phyloP scores from a whole-genome alignment of 2,797 vertebrate species.

The Ispidina lecontei region DNA sequence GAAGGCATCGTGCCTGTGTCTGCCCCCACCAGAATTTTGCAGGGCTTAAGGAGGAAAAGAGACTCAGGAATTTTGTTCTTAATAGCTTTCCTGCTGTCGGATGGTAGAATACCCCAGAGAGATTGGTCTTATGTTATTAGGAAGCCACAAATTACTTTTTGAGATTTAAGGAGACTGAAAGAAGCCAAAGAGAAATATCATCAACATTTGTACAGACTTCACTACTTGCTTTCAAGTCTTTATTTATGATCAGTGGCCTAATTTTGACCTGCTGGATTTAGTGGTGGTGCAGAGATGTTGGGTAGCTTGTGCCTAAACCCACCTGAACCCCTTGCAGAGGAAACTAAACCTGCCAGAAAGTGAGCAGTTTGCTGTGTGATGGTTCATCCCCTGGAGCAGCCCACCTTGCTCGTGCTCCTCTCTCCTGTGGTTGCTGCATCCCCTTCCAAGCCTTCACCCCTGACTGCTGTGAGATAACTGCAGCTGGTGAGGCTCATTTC shows the following conservation, averaged over 20 bases:
- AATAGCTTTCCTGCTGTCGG: neutral
- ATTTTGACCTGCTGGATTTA: neutral
- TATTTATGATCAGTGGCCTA: neutral
- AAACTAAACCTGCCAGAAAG: neutral
- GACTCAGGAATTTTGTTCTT: neutral
- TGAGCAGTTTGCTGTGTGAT: neutral
- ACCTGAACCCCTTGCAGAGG: neutral
- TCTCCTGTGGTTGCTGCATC: neutral
- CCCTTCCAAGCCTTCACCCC: neutral
- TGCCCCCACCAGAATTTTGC: neutral
- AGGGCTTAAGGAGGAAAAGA: neutral
- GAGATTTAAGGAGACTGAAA: neutral
- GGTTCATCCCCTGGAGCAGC: neutral
- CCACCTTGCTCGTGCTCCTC: accelerated
- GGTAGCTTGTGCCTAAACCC: neutral
- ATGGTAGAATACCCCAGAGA: neutral
- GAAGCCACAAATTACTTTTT: neutral
- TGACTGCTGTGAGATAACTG: neutral
- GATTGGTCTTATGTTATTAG: neutral
- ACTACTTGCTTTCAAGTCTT: neutral
- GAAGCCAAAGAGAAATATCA: neutral
- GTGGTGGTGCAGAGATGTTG: neutral
- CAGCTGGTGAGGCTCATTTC: neutral
- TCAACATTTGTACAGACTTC: neutral
- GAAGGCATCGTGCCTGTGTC: neutral